Evolutionary conservation across 2,113 vertebrate genomes (phyloP).

Genomic region (Podocnemis expansa): DNA sequence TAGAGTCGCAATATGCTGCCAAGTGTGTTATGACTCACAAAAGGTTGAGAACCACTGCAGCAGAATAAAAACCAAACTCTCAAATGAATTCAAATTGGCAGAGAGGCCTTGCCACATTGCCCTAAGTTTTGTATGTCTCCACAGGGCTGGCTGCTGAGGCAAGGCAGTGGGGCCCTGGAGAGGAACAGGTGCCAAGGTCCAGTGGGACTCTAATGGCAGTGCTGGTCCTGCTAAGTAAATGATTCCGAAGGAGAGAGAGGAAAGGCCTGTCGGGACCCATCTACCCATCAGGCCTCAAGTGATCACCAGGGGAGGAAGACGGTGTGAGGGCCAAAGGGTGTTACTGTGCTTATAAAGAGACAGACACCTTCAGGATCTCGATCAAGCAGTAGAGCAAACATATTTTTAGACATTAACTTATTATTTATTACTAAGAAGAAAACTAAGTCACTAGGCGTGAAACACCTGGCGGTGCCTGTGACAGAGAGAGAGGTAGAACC

Average conservation of each 20-base stretch:
- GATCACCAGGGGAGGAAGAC: not conserved
- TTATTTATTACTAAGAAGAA: not conserved
- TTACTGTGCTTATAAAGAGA: too few species aligned
- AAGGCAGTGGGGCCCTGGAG: not conserved
- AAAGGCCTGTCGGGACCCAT: not conserved
- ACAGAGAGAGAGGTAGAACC: not conserved
- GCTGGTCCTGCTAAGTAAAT: not conserved
- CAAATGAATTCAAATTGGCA: not conserved
- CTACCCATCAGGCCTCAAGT: not conserved
- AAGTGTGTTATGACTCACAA: too few species aligned
- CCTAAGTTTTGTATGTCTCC: not conserved
- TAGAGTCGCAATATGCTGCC: too few species aligned
- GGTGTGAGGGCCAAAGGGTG: not conserved
- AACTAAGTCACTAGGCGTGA: too few species aligned
- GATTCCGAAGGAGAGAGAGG: not conserved
- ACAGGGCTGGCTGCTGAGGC: not conserved
- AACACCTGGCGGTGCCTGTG: not conserved
- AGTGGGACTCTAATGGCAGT: not conserved
- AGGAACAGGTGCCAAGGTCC: not conserved
- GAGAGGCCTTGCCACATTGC: not conserved
- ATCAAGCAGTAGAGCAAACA: too few species aligned
- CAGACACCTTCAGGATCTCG: too few species aligned
- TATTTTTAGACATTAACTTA: too few species aligned
- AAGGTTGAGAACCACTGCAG: too few species aligned
- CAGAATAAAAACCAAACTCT: not conserved